Evolutionary conservation across 92 coral and sea anemone species (phyloP).

Genomic region (Virgularia gustaviana): DNA sequence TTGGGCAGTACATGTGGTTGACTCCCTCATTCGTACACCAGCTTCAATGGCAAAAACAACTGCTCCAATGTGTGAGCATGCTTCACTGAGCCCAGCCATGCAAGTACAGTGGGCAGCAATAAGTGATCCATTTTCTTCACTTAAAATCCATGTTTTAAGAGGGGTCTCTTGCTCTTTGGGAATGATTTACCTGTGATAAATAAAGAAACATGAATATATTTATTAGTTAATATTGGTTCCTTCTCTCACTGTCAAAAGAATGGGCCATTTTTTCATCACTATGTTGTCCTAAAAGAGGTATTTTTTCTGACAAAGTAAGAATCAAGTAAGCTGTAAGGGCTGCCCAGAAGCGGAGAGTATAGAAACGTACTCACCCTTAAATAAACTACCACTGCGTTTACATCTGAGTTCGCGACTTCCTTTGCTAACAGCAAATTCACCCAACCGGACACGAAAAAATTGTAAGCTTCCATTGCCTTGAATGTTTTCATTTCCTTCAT

Average conservation of each 20-base stretch:
- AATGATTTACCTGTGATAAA: background rate
- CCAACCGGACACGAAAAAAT: constrained; percentile 40
- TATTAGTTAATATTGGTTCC: background rate
- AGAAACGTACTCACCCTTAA: constrained; percentile 12
- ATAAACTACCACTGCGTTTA: constrained; percentile 17
- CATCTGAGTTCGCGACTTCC: background rate
- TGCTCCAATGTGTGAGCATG: constrained; percentile 65
- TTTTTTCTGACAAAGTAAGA: too few species aligned
- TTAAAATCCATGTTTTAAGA: constrained; percentile 35
- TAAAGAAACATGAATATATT: background rate
- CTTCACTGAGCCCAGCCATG: constrained; percentile 54
- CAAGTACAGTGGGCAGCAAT: constrained; percentile 45
- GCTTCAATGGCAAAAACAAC: constrained; percentile 60
- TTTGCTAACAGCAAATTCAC: constrained; percentile 27
- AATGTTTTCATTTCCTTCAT: constrained; percentile 38
- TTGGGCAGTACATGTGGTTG: constrained; percentile 49
- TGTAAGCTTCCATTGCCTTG: constrained; percentile 37
- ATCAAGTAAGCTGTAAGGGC: too few species aligned
- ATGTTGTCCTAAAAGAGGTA: too few species aligned
- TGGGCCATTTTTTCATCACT: too few species aligned
- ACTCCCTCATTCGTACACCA: constrained; percentile 42
- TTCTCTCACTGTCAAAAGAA: too few species aligned
- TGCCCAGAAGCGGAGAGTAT: background rate
- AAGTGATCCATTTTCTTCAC: constrained; percentile 18
- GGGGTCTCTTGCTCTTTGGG: constrained; percentile 20